Conservation (phyloP, 2,797 vertebrate genomes). For the Chromobotia macracanthus region DNA sequence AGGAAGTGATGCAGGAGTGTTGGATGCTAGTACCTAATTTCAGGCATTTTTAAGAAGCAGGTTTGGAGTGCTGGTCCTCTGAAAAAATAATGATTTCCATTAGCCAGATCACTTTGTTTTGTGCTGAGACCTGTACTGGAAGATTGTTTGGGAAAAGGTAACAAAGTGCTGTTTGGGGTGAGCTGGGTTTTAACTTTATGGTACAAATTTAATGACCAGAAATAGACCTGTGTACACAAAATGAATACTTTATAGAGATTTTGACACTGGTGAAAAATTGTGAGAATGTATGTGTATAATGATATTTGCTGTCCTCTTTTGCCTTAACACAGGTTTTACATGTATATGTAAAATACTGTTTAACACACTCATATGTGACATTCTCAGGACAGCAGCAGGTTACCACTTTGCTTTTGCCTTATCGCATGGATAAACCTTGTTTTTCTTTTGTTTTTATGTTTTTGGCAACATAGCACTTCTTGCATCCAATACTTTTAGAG, state of each 20-base stretch:
- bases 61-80: conserved; percentile 23
- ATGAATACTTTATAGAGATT: conserved; percentile 41
- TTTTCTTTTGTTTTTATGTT: neutral
- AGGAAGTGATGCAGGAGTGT: conserved; percentile 18
- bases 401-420: conserved; percentile 1
- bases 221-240: conserved; percentile 8
- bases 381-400: conserved; percentile 49
- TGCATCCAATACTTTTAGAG: conserved; percentile 2
- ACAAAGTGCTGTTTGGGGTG: neutral
- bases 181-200: conserved; percentile 27
- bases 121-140: neutral
- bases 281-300: neutral
- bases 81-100: neutral
- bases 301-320: conserved; percentile 4
- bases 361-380: conserved; percentile 29
- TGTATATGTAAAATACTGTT: conserved; percentile 11
- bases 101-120: neutral
- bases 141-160: neutral
- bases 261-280: conserved; percentile 38
- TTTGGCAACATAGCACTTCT: conserved; percentile 20
- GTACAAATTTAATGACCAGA: conserved; percentile 18
- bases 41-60: neutral
- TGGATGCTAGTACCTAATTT: neutral
- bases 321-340: conserved; percentile 42
- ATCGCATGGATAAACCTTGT: conserved; percentile 49